phyloP scores from a whole-genome alignment of 1,140 invertebrate genomes.

The Nasonia giraulti region DNA sequence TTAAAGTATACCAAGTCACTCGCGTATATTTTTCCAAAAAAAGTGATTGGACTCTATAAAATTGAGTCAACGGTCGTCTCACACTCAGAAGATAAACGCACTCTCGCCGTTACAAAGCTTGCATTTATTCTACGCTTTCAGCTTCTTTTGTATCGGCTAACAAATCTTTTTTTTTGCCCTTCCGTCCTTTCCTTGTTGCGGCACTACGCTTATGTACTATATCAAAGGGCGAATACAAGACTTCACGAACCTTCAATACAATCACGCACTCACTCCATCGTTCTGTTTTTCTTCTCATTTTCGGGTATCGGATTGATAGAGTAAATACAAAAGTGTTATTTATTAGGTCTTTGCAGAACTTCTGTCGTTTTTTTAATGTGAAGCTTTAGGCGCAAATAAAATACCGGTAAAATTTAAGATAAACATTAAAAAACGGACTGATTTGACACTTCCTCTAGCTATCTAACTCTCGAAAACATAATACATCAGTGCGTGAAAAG shows the following conservation, averaged over 20 bases:
- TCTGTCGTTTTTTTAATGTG: slow-evolving; percentile 52
- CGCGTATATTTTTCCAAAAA: slow-evolving; percentile 13
- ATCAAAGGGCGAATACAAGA: slow-evolving; percentile 41
- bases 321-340: slow-evolving; percentile 61
- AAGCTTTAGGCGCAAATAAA: slow-evolving; percentile 33
- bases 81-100: slow-evolving; percentile 57
- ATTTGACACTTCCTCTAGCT: neutral
- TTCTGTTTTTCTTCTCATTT: slow-evolving; percentile 30
- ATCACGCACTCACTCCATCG: slow-evolving; percentile 41
- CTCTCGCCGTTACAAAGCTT: slow-evolving; percentile 50
- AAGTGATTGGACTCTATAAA: slow-evolving; percentile 41
- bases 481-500: neutral
- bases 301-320: slow-evolving; percentile 52
- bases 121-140: slow-evolving; percentile 29
- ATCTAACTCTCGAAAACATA: neutral
- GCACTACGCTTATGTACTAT: slow-evolving; percentile 53
- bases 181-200: slow-evolving; percentile 51
- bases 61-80: slow-evolving; percentile 51
- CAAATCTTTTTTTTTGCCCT: neutral
- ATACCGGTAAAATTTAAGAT: slow-evolving; percentile 11
- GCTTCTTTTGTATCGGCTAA: slow-evolving; percentile 41
- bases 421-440: neutral
- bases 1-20: slow-evolving; percentile 16
- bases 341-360: slow-evolving; percentile 51
- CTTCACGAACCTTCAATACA: slow-evolving; percentile 43